Evolutionary conservation across 2,113 vertebrate genomes (phyloP), one percentile per base, ranked within the genome.

Genomic region (Oxyruncus cristatus): DNA sequence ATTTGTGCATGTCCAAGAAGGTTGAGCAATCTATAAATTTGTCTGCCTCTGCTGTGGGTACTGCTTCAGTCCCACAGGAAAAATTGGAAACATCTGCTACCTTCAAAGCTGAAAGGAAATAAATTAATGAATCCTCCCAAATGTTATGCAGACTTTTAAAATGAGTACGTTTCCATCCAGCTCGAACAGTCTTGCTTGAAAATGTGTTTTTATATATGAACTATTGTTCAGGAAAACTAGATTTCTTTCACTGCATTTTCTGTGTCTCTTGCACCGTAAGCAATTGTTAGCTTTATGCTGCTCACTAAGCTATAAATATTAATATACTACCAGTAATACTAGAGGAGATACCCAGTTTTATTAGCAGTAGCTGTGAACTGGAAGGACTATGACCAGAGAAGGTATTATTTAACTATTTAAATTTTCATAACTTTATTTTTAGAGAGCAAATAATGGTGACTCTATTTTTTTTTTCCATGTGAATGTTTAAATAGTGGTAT

Each of bases 271-370:
- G 39, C 81, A 95, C 46, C 21, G 15, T 91, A 93, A 72, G 62
- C 66, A 96, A 55, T 85, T 92, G 41, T 85, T 96, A 95, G 72
- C 47, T 92, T 42, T 88, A 56, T 86, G 56, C 83, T 97, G 32
- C 83, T 91, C 97, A 74, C 53, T 86, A 88, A 92, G 52, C 41
- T 56, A 77, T 92, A 84, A 92, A 96, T 97, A 93, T 96, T 95
- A 96, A 96, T 95, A 30, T 83, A 35, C 39, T 94, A 65, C 47
- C 83, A 65, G 49, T 53, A 56, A 65, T 76, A 78, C 63, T 93
- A 75, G 74, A 90, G 56, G n/a, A 92, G 85, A 95, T 94, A 52
- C 13, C 66, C 46, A 56, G 12, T 37, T 88, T 89, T 95, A 87
- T 92, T 93, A 85, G 56, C 50, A 92, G 24, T 75, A 18, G 66